Evolutionary conservation across 2,113 vertebrate genomes (phyloP), one percentile per base, ranked within the genome.

Genomic region (Corythornis vintsioides): DNA sequence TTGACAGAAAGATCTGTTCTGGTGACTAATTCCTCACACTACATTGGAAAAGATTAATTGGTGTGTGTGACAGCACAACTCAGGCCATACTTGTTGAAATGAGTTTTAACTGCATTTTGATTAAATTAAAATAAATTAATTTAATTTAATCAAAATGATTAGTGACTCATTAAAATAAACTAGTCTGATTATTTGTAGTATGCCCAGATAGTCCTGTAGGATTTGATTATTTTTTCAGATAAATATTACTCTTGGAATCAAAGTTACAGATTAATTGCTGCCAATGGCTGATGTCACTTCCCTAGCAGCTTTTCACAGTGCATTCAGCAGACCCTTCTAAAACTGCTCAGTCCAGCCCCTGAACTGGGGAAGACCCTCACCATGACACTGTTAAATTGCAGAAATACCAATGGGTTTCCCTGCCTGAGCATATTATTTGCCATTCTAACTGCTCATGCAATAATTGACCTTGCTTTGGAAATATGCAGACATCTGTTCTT

Each of bases 91-190:
- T 85, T 79, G 35, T 86, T 91, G 64, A 76, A 60, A 71, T 43
- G 22, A 85, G 17, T 83, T 93, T 93, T 90, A 95, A 90, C 67
- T 86, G 52, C 56, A 73, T 83, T 88, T 90, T 90, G 38, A 88
- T 92, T 83, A 86, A 86, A 94, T 88, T 90, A 83, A 80, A 92
- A 83, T 38, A 38, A 38, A 38, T 38, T 38, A 38, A 11, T 38
- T 38, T 38, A 38, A 38, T 38, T 38, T 38, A 38, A 38, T 38
- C 38, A 38, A 38, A 38, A 38, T 38, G 38, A 38, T 38, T 83
- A 69, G 88, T 70, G 64, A 94, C 55, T 69, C 66, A 89, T n/a
- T 61, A 86, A 95, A 80, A 79, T 21, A 86, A 79, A 76, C 33
- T 13, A 10, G 69, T 76, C 38, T 88, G 61, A 83, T 82, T 93